Evolutionary conservation across 2,888 invertebrate species (phyloP), one percentile per base, ranked within the genome.

Genomic region (Eilema caniola): DNA sequence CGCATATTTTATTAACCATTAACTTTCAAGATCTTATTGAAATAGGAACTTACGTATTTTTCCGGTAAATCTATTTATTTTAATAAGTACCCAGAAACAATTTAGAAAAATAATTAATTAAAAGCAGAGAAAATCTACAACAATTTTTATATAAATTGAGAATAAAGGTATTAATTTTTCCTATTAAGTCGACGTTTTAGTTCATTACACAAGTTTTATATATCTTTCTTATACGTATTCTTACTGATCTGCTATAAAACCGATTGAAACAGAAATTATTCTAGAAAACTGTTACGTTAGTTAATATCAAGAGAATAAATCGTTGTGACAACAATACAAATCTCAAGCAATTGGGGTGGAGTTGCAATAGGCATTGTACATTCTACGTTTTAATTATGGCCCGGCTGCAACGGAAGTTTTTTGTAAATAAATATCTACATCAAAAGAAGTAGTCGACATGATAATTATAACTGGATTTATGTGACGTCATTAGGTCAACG

Each of bases 401-500:
- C 57, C 33, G 24, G 61, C n/a, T 62, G 23, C 56, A 31, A 41
- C 66, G 66, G 61, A 62, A 57, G 62, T 24, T 57, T 56, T 8
- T 23, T 33, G 31, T 62, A 66, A 66, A 70, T 70, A 65, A 24
- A 59, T 33, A n/a, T 59, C 14, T 41, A 66, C 33, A 70, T 70
- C 70, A 70, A 66, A 69, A 37, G 56, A 56, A 61, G 61, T 65
- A n/a, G 25, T 37, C 41, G 41, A 20, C 41, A 28, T 28, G n/a
- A 12, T 61, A n/a, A 56, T 66, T 62, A 66, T 56, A 25, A 62
- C 3, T 11, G 28, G 23, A 66, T 66, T 70, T 61, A 62, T 62
- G 25, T 31, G 56, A 37, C 61, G 53, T 62, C 16, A 57, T 59
- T 20, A 28, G 20, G n/a, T 62, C n/a, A 37, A 65, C 61, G 33